Conservation (phyloP, 2,113 vertebrate species). For the Notarius lentiginosus region DNA sequence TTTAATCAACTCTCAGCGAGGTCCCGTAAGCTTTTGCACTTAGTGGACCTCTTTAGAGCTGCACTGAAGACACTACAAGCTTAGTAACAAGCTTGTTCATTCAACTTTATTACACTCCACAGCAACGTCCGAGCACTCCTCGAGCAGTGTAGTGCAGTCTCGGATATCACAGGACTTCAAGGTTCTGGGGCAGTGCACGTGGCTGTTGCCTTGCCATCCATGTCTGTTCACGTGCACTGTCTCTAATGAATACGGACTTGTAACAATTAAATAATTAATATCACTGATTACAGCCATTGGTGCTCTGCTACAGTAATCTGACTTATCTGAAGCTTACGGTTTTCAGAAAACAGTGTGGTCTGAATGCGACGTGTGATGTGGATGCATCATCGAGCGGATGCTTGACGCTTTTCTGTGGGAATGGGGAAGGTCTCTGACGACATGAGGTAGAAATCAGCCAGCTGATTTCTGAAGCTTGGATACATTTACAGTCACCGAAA, state of each 20-base stretch:
- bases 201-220: neutral
- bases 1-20: conserved; percentile 13
- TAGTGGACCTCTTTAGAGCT: conserved; percentile 19
- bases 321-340: neutral
- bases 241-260: neutral
- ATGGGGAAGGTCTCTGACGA: conserved; percentile 1
- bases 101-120: neutral
- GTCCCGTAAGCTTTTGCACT: conserved; percentile 18
- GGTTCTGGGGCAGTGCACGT: neutral
- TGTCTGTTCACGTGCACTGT: neutral
- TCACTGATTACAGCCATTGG: conserved; percentile 16
- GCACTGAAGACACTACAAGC: conserved; percentile 23
- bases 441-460: neutral
- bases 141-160: neutral
- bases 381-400: neutral
- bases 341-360: neutral
- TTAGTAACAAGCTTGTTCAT: neutral
- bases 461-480: neutral
- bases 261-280: too few relatives aligned
- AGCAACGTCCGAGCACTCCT: neutral
- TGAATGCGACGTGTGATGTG: too few relatives aligned
- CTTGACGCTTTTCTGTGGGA: conserved; percentile 4
- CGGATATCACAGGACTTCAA: neutral
- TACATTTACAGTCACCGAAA: conserved; percentile 24
- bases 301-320: conserved; percentile 25